A percentile compares a stretch with the other conserved stretches of the same genome.
These are phyloP conservation scores for Drosophila yooni DNA, from an alignment of 2,888 invertebrate genomes.

Conservation along the genomic window DNA sequence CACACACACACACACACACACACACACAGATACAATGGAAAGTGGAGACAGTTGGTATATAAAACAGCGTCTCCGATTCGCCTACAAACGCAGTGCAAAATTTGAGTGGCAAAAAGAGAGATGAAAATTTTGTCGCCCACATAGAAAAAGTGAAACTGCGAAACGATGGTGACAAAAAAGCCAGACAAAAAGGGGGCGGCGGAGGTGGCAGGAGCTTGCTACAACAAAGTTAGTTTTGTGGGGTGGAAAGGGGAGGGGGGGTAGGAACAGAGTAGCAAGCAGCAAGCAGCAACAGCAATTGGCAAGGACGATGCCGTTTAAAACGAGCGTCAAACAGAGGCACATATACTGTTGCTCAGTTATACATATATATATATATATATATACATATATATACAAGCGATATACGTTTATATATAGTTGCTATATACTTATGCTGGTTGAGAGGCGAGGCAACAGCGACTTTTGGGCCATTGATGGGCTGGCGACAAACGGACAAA, in stretches of 20 bases:
- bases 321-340: slow-evolving; percentile 54
- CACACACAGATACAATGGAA: slow-evolving; percentile 1
- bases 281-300: slow-evolving; percentile 36
- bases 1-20: slow-evolving; percentile 9
- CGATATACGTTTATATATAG: not conserved
- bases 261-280: not conserved
- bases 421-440: slow-evolving; percentile 18
- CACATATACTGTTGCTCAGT: slow-evolving; percentile 12
- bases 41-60: slow-evolving; percentile 37
- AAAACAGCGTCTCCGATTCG: slow-evolving; percentile 41
- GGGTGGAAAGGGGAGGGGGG: not conserved
- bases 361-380: not conserved
- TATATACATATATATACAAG: slow-evolving; percentile 10
- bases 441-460: slow-evolving; percentile 3
- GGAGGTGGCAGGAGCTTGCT: slow-evolving; percentile 24
- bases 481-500: slow-evolving; percentile 38
- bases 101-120: slow-evolving; percentile 59
- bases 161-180: slow-evolving; percentile 63
- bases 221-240: slow-evolving; percentile 40
- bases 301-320: slow-evolving; percentile 60
- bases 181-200: slow-evolving; percentile 40
- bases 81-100: slow-evolving; percentile 65
- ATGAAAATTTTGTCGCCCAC: slow-evolving; percentile 49
- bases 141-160: slow-evolving; percentile 77
- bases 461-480: slow-evolving; percentile 34